Base-by-base conservation (phyloP, 37 sponge, comb jelly and placozoan species). In the Diacarnus erythraeanus region DNA sequence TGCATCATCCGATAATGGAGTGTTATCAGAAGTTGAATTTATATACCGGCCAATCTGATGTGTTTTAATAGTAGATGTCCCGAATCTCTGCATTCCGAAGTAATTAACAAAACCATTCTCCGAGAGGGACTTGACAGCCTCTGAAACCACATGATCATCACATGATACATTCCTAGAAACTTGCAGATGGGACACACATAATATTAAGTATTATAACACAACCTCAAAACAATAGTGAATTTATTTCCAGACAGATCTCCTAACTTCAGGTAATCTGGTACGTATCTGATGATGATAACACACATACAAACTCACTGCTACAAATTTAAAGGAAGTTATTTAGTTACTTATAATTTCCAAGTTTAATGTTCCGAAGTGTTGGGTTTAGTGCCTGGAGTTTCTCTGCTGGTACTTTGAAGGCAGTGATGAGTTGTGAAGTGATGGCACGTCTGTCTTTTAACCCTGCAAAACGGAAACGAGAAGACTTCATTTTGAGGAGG, bases 1-100 rank as follows among this genome's bases (percentile, higher is more conserved):
- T n/a, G n/a, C n/a, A n/a, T n/a, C n/a, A n/a, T n/a, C n/a, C n/a
- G n/a, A n/a, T n/a, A n/a, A n/a, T n/a, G n/a, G 72, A 27, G 29
- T 4, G 39, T 39, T 41, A 23, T 61, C 40, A 31, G 36, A 65
- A 0, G 35, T 47, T 15, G 51, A 15, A 47, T 47, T 41, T 41
- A 51, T 77, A 40, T 33, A 91, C 95, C 65, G 84, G 64, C 95
- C 95, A 43, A 94, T 83, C 22, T 84, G 67, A 59, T 91, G 65
- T 0, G 95, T 91, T 31, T 89, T 83, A 36, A 88, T 75, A n/a
- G 61, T 37, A n/a, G 86, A 84, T 0, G 95, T 94, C 4, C 99
- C 99, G 84, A 98, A 98, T 42, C 99, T 42, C 83, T 98, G 99
- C 85, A 98, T 83, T 23, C 99, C 99, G 74, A 92, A 98, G 71